Evolutionary conservation across 2,797 vertebrate species (phyloP), one percentile per base, ranked within the genome.

Genomic region (Danio choprae): DNA sequence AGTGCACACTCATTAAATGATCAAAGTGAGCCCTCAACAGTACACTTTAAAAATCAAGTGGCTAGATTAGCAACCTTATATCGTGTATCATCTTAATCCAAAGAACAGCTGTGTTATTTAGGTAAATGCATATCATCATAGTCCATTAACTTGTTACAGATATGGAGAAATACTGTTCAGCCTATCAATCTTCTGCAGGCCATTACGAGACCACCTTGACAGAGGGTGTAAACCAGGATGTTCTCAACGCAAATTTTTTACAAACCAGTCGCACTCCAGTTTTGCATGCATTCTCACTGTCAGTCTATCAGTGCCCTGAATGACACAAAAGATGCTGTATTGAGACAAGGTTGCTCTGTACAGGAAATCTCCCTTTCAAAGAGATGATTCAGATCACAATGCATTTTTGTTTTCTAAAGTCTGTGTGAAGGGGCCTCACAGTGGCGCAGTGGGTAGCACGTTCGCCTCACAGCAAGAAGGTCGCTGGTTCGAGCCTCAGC

Each of bases 351-450:
- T 22, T 55, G 40, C 62, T 16, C 7, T 44, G 50, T 38, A n/a
- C 44, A 63, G 29, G 11, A 71, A 55, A 55, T 41, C 6, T 67
- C 44, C 11, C 3, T 55, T 55, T 36, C n/a, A n/a, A 71, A 71
- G 29, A 58, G 40, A 74, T 13, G 43, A 22, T 48, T 74, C 9
- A 48, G 15, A 60, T 60, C 68, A 55, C n/a, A 53, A 40, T 53
- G 6, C 16, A 55, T 29, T 29, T 29, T 29, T 29, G 3, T 29
- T 29, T 29, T 29, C 29, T 29, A 3, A 29, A 29, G 29, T 29
- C 29, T 29, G 29, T 29, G 29, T 46, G 15, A 73, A n/a, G n/a
- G n/a, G n/a, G n/a, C n/a, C n/a, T n/a, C n/a, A n/a, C n/a, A n/a
- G n/a, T n/a, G n/a, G n/a, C n/a, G n/a, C n/a, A n/a, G n/a, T n/a